Base-by-base conservation (phyloP, 2,888 invertebrate species). In the Drosophila kanekoi region DNA sequence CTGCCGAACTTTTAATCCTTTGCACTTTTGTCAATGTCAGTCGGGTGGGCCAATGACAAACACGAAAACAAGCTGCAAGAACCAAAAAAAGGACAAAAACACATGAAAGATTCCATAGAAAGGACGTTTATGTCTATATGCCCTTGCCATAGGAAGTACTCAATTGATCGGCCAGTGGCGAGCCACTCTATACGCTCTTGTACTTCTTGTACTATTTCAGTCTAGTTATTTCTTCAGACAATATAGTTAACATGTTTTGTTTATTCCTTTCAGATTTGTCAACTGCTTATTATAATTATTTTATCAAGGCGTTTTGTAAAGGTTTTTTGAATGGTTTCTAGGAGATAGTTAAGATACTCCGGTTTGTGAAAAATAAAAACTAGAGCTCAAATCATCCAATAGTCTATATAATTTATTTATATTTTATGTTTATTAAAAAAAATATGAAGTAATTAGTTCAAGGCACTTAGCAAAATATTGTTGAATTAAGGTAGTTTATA, bases 1-100 rank as follows among this genome's bases (percentile, higher is more conserved):
- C 54, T 59, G 77, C 75, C 77, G 65, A 83, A 81, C 79, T 85
- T 85, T 85, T 85, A 85, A 85, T 85, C 85, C 85, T 79, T 82
- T 87, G 81, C 81, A 82, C 79, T 85, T 87, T 79, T 82, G 83
- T 86, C 87, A 86, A 87, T 87, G 87, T 81, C 87, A 72, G 63
- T 52, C 67, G 58, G 70, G 62, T 60, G 63, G 77, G 43, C 74
- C 70, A 81, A 77, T 75, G 79, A 67, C 73, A 81, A 79, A 65
- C 79, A 69, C 49, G 59, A 72, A 67, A 75, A 60, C 44, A 51
- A 64, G 37, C 23, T 16, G 13, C 14, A 13, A 11, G 16, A 13
- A 11, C 28, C 28, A 28, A 43, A 28, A 45, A 57, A 16, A 45
- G 33, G 37, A 64, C 56, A 23, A 56, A 54, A 71, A 67, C 68